Base-by-base conservation (phyloP, 2,888 invertebrate genomes). In the Palloptera scutellata region DNA sequence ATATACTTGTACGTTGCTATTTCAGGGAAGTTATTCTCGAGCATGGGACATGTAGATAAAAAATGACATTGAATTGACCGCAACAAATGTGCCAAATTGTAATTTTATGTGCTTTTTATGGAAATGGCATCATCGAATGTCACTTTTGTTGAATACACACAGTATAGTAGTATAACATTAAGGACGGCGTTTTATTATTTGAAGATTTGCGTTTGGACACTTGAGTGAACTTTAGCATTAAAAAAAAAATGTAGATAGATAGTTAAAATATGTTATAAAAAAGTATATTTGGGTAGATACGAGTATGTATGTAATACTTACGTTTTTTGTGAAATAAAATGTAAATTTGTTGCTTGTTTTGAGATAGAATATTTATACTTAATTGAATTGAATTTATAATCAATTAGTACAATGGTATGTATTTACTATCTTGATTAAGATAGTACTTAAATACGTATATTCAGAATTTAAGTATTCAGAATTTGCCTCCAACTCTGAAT, bases 21-120 rank as follows among this genome's bases (percentile, higher is more conserved):
- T 30, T 30, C 30, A 30, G 30, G 30, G 6, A 30, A 30, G 30
- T 30, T 30, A 30, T 6, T 6, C 30, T 30, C 6, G 30, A 6
- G 6, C 30, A 30, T 30, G 30, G 30, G 30, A n/a, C 40, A 13
- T 41, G 54, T 17, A 54, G 54, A 17, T 54, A 61, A 66, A 62
- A 72, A 70, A 70, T 70, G 63, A 68, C 58, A 63, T 64, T 60
- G 69, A 61, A 72, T 74, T 76, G 76, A 74, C 77, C 77, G 78
- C 76, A 79, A 75, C 81, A 80, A 81, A 81, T 81, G 81, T 75
- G 73, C 73, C 71, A 81, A 79, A 81, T 80, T 79, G 78, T 74
- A 74, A 74, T 81, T 81, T 81, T 80, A 81, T 81, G 80, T 74
- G 71, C 70, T 74, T 80, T 81, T 81, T 81, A 81, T 81, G 81